Evolutionary conservation across 2,888 invertebrate species (phyloP).

Genomic region (Melieria omissa): DNA sequence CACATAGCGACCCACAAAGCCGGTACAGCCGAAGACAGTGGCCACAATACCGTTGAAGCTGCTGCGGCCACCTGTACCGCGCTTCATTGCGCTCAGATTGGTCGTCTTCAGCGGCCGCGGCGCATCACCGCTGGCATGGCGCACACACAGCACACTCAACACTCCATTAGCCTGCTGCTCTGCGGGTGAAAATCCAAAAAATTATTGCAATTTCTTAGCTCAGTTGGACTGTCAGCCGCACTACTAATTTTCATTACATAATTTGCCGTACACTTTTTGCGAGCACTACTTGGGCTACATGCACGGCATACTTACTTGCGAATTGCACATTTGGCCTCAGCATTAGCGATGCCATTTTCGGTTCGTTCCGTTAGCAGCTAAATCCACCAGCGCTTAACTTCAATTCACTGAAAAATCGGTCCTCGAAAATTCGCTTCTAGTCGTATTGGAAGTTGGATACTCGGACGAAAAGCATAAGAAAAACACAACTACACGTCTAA

Average conservation of each 20-base stretch:
- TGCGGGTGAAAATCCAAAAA: conserved; percentile 2
- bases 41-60: conserved; percentile 97
- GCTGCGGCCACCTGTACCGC: conserved; percentile 91
- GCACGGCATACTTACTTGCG: conserved; percentile 58
- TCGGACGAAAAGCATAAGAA: neutral
- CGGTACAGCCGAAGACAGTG: conserved; percentile 96
- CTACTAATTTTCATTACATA: conserved; percentile 35
- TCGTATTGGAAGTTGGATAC: conserved; percentile 1
- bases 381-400: neutral
- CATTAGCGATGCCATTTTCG: conserved; percentile 60
- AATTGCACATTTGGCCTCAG: conserved; percentile 60
- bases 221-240: conserved; percentile 49
- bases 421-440: conserved; percentile 1
- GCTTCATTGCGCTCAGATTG: conserved; percentile 77
- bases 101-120: conserved; percentile 67
- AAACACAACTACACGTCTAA: conserved; percentile 14
- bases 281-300: neutral
- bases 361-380: neutral
- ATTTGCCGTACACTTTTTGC: neutral
- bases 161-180: conserved; percentile 57
- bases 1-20: conserved; percentile 89
- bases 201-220: conserved; percentile 26
- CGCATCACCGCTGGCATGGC: conserved; percentile 53
- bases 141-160: conserved; percentile 60
- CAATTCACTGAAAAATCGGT: neutral